Conservation (phyloP, 2,888 invertebrate species). For the Lithophane leautieri region DNA sequence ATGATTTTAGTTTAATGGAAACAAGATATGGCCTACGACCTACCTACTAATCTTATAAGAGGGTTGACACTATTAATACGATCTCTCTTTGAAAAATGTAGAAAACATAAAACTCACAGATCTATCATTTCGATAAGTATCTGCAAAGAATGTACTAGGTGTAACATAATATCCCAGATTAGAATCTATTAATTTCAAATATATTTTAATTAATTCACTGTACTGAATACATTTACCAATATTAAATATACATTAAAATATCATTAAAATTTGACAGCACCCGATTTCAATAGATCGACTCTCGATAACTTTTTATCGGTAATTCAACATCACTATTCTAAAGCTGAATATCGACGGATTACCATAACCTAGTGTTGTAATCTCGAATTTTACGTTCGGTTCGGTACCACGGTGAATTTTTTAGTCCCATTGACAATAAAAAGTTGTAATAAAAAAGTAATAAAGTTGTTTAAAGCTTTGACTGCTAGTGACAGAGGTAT, state of each 20-base stretch:
- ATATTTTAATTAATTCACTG: slow-evolving; percentile 29
- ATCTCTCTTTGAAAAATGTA: background rate
- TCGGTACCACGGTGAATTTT: slow-evolving; percentile 48
- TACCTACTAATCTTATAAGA: background rate
- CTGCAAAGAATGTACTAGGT: background rate
- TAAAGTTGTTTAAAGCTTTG: slow-evolving; percentile 53
- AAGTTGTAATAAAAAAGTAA: slow-evolving; percentile 54
- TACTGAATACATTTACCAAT: slow-evolving; percentile 6
- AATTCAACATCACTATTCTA: slow-evolving; percentile 45
- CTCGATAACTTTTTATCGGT: slow-evolving; percentile 50
- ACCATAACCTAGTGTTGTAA: slow-evolving; percentile 66
- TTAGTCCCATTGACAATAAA: slow-evolving; percentile 49
- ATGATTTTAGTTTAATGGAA: background rate
- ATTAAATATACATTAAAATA: slow-evolving; percentile 25
- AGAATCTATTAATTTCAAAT: slow-evolving; percentile 13
- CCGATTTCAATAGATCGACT: slow-evolving; percentile 28
- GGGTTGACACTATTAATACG: background rate
- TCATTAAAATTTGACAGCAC: slow-evolving; percentile 18
- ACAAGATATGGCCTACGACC: background rate
- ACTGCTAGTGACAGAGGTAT: slow-evolving; percentile 46
- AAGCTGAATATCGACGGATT: slow-evolving; percentile 52
- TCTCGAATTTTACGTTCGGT: slow-evolving; percentile 62
- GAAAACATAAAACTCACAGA: background rate
- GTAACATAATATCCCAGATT: slow-evolving; percentile 9
- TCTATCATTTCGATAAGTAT: background rate